Evolutionary conservation across 2,113 vertebrate genomes (phyloP), one percentile per base, ranked within the genome.

Genomic region (Acanthochromis polyacanthus): DNA sequence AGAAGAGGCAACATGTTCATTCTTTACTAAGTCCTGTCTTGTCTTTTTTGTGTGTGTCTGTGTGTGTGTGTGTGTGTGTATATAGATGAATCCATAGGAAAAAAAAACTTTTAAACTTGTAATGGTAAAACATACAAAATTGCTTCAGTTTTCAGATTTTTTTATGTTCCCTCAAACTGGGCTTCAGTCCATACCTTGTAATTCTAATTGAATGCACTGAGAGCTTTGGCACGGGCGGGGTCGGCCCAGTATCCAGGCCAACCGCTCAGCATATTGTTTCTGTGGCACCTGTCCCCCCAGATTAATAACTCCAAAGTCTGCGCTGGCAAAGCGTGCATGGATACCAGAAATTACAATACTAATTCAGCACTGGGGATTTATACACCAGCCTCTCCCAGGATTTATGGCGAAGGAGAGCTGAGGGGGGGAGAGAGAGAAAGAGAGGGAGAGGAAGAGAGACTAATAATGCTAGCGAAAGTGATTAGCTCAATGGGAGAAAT

Each of bases 401-500:
- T 94, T 94, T 94, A 93, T 83, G 90, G 81, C 23, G 30, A 68
- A 75, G 66, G 65, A 58, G 74, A 67, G 73, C 61, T 67, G 53
- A 75, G 72, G 40, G 14, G n/a, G 17, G 48, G 61, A 30, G 66
- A 43, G 61, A 36, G 70, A 59, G 78, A 61, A 59, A 52, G 67
- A 67, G 45, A 11, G 68, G 38, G 69, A 61, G 72, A 80, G 76
- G 51, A 76, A 82, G 89, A 72, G 71, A 74, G 83, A 82, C 81
- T 89, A 93, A 93, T 93, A 94, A 92, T 87, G 58, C 83, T 36
- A 51, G 77, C 73, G 69, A 88, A 93, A 91, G 92, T 92, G 92
- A 94, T 93, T 93, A 92, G 88, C 88, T 93, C 90, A 93, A 91
- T 93, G 84, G 88, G 83, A 92, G 89, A 89, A 92, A 93, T 90